Evolutionary conservation across 1,140 invertebrate genomes (phyloP).

Genomic region (Coenobita brevimanus): DNA sequence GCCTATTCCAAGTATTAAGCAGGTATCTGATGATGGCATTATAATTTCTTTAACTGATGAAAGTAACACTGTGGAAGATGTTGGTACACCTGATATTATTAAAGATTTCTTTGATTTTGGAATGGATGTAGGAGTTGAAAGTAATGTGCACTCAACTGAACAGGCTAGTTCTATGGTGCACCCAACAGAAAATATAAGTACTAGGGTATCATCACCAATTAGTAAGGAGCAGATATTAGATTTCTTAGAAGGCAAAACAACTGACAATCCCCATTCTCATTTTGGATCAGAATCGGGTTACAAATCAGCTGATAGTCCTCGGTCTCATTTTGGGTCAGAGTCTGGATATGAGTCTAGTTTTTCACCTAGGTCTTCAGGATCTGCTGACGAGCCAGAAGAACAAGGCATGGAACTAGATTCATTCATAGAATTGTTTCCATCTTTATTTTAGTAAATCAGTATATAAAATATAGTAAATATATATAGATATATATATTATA

Average conservation of each 20-base stretch:
- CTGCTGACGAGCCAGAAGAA: slow-evolving; percentile 14
- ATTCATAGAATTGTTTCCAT: slow-evolving; percentile 47
- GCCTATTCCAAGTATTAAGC: background rate
- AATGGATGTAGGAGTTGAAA: background rate
- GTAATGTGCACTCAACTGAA: background rate
- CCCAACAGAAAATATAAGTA: background rate
- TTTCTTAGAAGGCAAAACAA: slow-evolving; percentile 46
- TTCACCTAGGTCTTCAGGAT: slow-evolving; percentile 35
- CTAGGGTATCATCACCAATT: slow-evolving; percentile 38
- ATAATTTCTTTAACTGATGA: background rate
- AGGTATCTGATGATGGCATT: slow-evolving; percentile 2
- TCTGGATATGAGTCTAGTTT: slow-evolving; percentile 50
- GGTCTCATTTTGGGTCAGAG: slow-evolving; percentile 24
- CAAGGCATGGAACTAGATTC: slow-evolving; percentile 36
- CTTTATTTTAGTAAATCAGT: slow-evolving; percentile 19
- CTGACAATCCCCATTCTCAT: slow-evolving; percentile 12
- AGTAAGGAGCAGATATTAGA: slow-evolving; percentile 55
- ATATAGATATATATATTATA: no score
- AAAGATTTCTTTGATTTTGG: slow-evolving; percentile 55
- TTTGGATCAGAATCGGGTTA: background rate
- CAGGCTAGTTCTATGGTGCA: background rate
- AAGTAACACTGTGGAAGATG: background rate
- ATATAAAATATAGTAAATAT: no score
- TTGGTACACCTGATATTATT: slow-evolving; percentile 40
- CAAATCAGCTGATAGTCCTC: background rate